Evolutionary conservation across 2,113 vertebrate genomes (phyloP), one percentile per base, ranked within the genome.

Genomic region (Barbus barbus): DNA sequence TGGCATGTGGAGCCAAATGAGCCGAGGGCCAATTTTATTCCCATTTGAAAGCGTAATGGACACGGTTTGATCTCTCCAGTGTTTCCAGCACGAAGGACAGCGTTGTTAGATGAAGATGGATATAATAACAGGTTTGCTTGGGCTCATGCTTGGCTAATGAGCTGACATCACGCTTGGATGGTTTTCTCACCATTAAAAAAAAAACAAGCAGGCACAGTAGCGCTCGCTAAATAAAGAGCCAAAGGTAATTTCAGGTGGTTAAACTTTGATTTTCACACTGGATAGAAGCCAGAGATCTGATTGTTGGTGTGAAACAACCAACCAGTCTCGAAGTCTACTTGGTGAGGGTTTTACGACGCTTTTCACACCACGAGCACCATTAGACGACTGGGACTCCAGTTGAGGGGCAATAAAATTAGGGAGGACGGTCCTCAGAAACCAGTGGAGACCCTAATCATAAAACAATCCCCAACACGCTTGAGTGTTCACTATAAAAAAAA

Each of bases 81-180:
- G 73, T 56, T 67, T 65, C 61, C 33, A 69, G 14, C 56, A 69
- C 63, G 53, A 85, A 73, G 63, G 36, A 56, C 48, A 69, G 38
- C 77, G 73, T 41, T 73, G 84, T 41, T 51, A 14, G 56, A 71
- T 51, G 26, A 81, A 58, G 69, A 51, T 18, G 60, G 44, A 67
- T 58, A 65, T 84, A 87, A 84, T 84, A 33, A 56, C 33, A 26
- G 48, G 69, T 56, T 79, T 86, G 61, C 82, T 71, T 18, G 46
- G 79, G 44, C 69, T 75, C 51, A 72, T 22, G 48, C 33, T 69
- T 1, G 24, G 20, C 60, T 86, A 86, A 87, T 84, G 76, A 77
- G 82, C 46, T 87, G 78, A 87, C 86, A 58, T 84, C 86, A 77
- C 51, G 78, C 82, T 36, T 83, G 82, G 82, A 81, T 33, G 26